A percentile compares a stretch with the other conserved stretches of the same genome.
Evolutionary conservation across 2,797 vertebrate species (phyloP).

Genomic region (Nannoperca obscura): DNA sequence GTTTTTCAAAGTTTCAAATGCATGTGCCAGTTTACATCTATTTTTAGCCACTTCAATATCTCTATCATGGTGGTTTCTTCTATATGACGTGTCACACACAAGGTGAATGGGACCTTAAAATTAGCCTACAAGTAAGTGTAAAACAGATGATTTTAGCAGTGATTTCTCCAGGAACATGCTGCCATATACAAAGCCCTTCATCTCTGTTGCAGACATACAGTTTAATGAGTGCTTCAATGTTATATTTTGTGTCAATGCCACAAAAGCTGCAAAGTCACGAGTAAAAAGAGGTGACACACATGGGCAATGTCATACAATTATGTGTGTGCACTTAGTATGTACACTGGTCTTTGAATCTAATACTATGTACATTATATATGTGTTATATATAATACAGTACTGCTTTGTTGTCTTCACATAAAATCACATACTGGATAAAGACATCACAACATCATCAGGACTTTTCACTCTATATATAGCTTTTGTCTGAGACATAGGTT

Average conservation of each 20-base stretch:
- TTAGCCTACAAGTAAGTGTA: not conserved
- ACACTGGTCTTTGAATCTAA: not conserved
- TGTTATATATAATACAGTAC: too few species aligned
- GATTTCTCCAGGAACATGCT: too few species aligned
- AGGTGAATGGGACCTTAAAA: not conserved
- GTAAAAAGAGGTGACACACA: too few species aligned
- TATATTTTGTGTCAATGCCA: not conserved
- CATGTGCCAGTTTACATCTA: not conserved
- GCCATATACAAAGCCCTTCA: not conserved
- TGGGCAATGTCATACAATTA: not conserved
- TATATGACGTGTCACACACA: not conserved
- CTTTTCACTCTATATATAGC: slow-evolving; percentile 49
- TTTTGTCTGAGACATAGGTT: not conserved
- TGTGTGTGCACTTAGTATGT: not conserved
- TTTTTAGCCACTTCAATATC: not conserved
- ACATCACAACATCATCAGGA: slow-evolving; percentile 24
- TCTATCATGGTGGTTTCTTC: not conserved
- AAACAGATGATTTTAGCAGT: not conserved
- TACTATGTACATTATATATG: too few species aligned
- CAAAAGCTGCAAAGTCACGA: not conserved
- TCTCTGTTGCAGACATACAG: not conserved
- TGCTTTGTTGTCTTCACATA: not conserved
- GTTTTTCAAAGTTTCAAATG: not conserved
- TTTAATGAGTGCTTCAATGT: not conserved
- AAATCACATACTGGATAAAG: slow-evolving; percentile 25